A percentile compares a stretch with the other conserved stretches of the same genome.
Conservation (phyloP, 2,797 vertebrate genomes). For the Sylvia borin region DNA sequence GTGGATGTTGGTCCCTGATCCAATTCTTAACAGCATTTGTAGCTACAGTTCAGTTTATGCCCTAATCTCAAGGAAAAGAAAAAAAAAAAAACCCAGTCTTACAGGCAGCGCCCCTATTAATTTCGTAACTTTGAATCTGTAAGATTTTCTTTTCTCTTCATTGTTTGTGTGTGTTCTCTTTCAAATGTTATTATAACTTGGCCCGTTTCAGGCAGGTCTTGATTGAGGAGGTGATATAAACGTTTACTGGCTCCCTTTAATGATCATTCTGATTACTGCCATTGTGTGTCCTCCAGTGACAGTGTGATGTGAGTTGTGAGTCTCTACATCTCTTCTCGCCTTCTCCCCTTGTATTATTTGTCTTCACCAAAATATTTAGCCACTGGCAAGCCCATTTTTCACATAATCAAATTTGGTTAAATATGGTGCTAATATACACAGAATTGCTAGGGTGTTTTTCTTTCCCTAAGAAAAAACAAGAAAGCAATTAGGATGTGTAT, state of each 20-base stretch:
- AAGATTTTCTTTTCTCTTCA: not conserved
- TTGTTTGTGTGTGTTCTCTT: not conserved
- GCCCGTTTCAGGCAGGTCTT: slow-evolving; percentile 21
- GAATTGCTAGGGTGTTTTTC: not conserved
- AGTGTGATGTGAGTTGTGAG: slow-evolving; percentile 1
- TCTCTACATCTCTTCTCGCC: not conserved
- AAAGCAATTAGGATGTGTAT: not conserved
- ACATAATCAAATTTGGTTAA: not conserved
- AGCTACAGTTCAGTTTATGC: not conserved
- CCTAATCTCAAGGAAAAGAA: not conserved
- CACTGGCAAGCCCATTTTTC: not conserved
- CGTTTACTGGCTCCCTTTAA: slow-evolving; percentile 27
- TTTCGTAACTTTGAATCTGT: not conserved
- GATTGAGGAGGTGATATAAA: slow-evolving; percentile 38
- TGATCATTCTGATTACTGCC: slow-evolving; percentile 39
- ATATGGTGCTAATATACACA: slow-evolving; percentile 16
- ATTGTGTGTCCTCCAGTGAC: slow-evolving; percentile 56
- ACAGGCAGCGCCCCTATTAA: not conserved
- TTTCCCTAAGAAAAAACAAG: not conserved
- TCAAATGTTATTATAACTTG: slow-evolving; percentile 4
- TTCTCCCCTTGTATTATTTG: not conserved
- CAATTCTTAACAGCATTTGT: not conserved
- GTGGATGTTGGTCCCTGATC: not conserved
- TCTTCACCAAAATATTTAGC: slow-evolving; percentile 7
- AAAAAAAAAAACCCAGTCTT: not conserved